Evolutionary conservation across 2,113 vertebrate genomes (phyloP).

Genomic region (Hyperopisus bebe): DNA sequence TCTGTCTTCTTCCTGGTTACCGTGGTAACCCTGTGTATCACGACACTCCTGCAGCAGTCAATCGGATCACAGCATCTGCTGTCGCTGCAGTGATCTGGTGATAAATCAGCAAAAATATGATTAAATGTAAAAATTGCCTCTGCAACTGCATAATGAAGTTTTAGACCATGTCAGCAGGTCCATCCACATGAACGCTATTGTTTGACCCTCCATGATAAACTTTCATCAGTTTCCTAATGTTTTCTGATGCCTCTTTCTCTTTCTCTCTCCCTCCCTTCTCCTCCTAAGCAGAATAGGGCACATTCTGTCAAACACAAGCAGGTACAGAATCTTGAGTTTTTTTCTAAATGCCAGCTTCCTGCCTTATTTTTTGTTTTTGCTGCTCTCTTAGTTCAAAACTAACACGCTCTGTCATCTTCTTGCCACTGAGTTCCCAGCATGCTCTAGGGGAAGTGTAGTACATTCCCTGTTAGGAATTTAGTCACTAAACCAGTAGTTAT

Average conservation of each 20-base stretch:
- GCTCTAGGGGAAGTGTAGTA: constrained; percentile 36
- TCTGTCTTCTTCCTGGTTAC: neutral
- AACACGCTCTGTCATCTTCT: constrained; percentile 8
- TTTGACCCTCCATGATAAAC: neutral
- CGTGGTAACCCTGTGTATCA: neutral
- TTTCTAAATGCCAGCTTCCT: constrained; percentile 32
- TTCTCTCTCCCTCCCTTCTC: constrained; percentile 29
- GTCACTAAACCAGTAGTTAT: neutral
- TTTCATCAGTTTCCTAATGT: constrained; percentile 15
- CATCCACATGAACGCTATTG: neutral
- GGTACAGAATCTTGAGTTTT: constrained; percentile 66
- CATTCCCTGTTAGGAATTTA: constrained; percentile 11
- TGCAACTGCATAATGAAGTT: neutral
- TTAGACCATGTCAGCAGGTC: neutral
- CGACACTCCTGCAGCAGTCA: neutral
- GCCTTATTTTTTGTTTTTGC: constrained; percentile 19
- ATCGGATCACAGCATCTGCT: neutral
- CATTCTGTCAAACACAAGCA: constrained; percentile 76
- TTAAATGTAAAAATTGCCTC: neutral
- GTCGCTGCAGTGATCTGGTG: neutral
- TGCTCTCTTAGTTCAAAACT: constrained; percentile 23
- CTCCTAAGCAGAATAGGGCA: constrained; percentile 66
- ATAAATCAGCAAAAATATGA: neutral
- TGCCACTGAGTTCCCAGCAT: constrained; percentile 47
- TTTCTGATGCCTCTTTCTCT: constrained; percentile 33